Base-by-base conservation (phyloP, 1,140 invertebrate genomes). In the Bombus confusus region DNA sequence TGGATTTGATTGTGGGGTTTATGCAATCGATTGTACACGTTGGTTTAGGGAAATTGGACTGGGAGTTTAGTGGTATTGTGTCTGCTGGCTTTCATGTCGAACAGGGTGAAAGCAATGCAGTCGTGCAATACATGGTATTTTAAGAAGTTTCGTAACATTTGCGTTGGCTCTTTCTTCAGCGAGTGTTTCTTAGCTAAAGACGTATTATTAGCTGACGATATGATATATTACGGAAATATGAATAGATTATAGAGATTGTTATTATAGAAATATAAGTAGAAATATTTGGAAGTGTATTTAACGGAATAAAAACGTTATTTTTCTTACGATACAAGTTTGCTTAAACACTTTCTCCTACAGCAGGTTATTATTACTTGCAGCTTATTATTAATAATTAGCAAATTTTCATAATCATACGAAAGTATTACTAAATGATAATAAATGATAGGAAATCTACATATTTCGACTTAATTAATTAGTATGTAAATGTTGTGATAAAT, bases 1-100 rank as follows among this genome's bases (percentile, higher is more conserved):
- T 74, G n/a, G 43, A 52, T 47, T 74, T 52, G 41, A 73, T 47
- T 73, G 72, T 52, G n/a, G n/a, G 34, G 41, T 34, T 75, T 34
- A 52, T 52, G 43, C 34, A 75, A 75, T 75, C 73, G 37, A 75
- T 52, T 34, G 73, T 52, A 2, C n/a, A 25, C 22, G 31, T 9
- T 52, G 43, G 18, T 57, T 75, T 75, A 52, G 43, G 31, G 73
- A 52, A 75, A 75, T 52, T 75, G 31, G 43, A 52, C 13, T 47
- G 34, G 37, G 37, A 41, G 37, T 71, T 71, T 71, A 39, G 22
- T 41, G 37, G 68, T 41, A 39, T 28, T 25, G 37, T 39, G 22
- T 41, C 22, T 6, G 25, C 4, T 41, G 18, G 34, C 15, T 37
- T 37, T 66, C n/a, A 34, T 8, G 15, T 66, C 18, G n/a, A 34